phyloP scores from a whole-genome alignment of 2,888 invertebrate species.

The Quadroppia sp. region DNA sequence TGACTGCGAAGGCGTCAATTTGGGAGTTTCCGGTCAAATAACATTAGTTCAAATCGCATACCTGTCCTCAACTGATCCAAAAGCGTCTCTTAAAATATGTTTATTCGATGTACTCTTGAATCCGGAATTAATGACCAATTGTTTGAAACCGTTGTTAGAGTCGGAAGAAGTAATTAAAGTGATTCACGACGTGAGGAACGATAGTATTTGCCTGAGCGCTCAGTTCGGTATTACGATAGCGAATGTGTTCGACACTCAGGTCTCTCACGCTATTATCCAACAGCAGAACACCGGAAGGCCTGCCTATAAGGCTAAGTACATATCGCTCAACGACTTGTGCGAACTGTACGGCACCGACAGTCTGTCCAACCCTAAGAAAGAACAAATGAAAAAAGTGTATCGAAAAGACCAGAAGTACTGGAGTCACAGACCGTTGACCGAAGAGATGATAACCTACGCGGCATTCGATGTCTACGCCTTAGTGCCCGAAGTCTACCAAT shows the following conservation, averaged over 20 bases:
- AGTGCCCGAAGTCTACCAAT: slow-evolving; percentile 74
- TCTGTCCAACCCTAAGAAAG: slow-evolving; percentile 34
- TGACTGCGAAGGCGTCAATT: slow-evolving; percentile 40
- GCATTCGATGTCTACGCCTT: slow-evolving; percentile 85
- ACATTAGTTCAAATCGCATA: slow-evolving; percentile 37
- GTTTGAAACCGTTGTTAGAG: slow-evolving; percentile 25
- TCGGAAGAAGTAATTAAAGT: slow-evolving; percentile 32
- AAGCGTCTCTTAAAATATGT: slow-evolving; percentile 23
- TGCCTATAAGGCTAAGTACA: neutral
- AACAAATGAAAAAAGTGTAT: slow-evolving; percentile 35
- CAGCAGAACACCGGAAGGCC: neutral
- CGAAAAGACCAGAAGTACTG: slow-evolving; percentile 55
- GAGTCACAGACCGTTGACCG: slow-evolving; percentile 77
- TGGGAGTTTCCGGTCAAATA: slow-evolving; percentile 33
- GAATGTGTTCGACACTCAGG: slow-evolving; percentile 37
- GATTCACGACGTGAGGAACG: slow-evolving; percentile 36
- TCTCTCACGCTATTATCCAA: slow-evolving; percentile 1
- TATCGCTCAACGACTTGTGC: slow-evolving; percentile 26
- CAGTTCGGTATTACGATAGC: slow-evolving; percentile 8
- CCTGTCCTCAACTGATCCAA: neutral
- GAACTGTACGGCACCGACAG: slow-evolving; percentile 30
- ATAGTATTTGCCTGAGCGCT: slow-evolving; percentile 20
- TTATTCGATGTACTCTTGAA: slow-evolving; percentile 36
- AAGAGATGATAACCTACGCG: slow-evolving; percentile 85
- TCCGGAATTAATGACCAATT: neutral